Conservation (phyloP, 2,888 invertebrate genomes). For the Fragum sueziense region DNA sequence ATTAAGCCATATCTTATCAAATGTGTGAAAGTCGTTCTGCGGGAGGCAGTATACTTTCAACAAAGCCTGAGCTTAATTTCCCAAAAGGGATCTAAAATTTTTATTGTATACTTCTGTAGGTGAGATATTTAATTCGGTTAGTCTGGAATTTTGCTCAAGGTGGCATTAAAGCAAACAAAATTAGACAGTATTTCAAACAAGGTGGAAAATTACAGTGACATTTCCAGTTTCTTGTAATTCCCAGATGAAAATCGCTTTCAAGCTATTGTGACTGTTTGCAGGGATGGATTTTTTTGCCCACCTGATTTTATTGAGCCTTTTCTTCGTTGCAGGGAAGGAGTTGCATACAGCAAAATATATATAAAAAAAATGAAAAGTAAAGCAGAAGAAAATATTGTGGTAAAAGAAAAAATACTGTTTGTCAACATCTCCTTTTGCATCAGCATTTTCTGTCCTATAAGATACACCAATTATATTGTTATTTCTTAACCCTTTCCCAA, state of each 20-base stretch:
- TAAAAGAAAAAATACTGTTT: background rate
- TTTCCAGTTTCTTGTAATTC: background rate
- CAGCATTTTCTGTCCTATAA: too few relatives aligned
- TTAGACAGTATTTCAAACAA: slow-evolving; percentile 9
- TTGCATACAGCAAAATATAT: too few relatives aligned
- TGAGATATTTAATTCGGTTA: background rate
- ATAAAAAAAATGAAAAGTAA: too few relatives aligned
- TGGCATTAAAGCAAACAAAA: slow-evolving; percentile 9
- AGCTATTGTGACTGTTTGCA: background rate
- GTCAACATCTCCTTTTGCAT: background rate
- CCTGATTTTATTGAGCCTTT: background rate
- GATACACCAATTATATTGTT: too few relatives aligned
- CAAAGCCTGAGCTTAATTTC: slow-evolving; percentile 6
- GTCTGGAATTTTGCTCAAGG: slow-evolving; percentile 8
- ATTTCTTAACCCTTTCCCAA: too few relatives aligned
- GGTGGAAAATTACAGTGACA: slow-evolving; percentile 4
- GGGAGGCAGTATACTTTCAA: background rate
- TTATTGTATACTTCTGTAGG: slow-evolving; percentile 10
- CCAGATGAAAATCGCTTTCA: background rate
- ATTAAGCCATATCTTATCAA: background rate
- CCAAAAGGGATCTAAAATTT: background rate
- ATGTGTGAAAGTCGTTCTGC: background rate
- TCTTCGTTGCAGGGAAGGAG: too few relatives aligned
- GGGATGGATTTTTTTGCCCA: background rate
- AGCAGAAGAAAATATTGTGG: background rate